These are phyloP conservation scores for Etheostoma nigrum DNA, from an alignment of 2,797 vertebrate species.

Conservation along the genomic window DNA sequence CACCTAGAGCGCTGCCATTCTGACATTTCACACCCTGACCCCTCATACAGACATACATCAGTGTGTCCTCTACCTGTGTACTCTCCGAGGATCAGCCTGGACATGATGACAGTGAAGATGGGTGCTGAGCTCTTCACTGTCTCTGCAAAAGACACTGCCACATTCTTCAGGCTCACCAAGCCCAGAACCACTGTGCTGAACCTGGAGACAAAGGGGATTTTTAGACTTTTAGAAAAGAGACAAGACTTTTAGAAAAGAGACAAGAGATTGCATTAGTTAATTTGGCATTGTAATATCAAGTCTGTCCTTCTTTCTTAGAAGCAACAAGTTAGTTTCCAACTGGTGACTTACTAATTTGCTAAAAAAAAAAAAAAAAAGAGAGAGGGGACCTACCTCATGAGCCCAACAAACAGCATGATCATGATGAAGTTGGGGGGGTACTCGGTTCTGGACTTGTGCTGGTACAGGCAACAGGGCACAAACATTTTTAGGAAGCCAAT, in stretches of 20 bases:
- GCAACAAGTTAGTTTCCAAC: background rate
- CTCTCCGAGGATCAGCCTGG: constrained; percentile 94
- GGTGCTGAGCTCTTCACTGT: constrained; percentile 98
- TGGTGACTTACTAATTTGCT: background rate
- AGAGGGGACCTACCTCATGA: constrained; percentile 89
- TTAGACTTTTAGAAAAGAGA: background rate
- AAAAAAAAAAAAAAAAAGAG: background rate
- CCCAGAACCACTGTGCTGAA: constrained; percentile 96
- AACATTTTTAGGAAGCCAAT: constrained; percentile 94
- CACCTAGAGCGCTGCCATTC: too few species aligned
- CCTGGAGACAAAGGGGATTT: constrained; percentile 72
- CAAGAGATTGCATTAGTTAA: background rate
- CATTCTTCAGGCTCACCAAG: constrained; percentile 95
- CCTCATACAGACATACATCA: background rate
- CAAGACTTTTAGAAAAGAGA: background rate
- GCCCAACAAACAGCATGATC: constrained; percentile 97
- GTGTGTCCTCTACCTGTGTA: constrained; percentile 87
- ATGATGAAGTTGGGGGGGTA: constrained; percentile 95
- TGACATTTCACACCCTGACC: background rate
- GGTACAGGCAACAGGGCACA: constrained; percentile 93
- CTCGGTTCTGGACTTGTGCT: constrained; percentile 91
- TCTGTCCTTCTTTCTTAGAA: background rate
- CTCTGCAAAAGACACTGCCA: constrained; percentile 96
- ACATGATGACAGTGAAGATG: constrained; percentile 98
- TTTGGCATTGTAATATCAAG: background rate